Evolutionary conservation across 92 coral and sea anemone genomes (phyloP).

Genomic region (Heliopora coerulea): DNA sequence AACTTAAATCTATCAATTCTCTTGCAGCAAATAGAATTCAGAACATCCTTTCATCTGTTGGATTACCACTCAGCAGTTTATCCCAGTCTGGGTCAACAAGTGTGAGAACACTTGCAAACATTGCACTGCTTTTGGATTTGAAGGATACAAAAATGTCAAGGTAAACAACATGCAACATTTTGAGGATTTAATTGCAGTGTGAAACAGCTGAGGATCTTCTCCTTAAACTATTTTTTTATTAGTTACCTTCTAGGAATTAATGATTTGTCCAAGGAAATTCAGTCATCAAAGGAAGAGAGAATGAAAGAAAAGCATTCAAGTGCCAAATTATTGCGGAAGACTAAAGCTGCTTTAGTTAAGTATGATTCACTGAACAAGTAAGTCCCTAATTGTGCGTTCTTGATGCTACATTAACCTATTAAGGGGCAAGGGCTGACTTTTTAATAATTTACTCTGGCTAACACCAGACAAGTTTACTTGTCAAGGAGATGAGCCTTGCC

Average conservation of each 20-base stretch:
- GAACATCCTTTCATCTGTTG: slow-evolving; percentile 63
- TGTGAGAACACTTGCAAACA: slow-evolving; percentile 68
- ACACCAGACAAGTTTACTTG: no score
- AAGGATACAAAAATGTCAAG: slow-evolving; percentile 80
- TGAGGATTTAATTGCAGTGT: no score
- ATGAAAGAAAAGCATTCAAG: slow-evolving; percentile 61
- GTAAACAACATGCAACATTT: slow-evolving; percentile 55
- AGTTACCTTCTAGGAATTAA: slow-evolving; percentile 76
- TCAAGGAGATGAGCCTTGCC: no score
- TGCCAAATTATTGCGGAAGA: slow-evolving; percentile 66
- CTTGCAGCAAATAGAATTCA: slow-evolving; percentile 64
- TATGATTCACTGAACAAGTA: slow-evolving; percentile 74
- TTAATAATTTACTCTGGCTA: no score
- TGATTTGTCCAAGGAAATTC: slow-evolving; percentile 64
- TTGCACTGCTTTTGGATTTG: slow-evolving; percentile 73
- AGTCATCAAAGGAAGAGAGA: slow-evolving; percentile 59
- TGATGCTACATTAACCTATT: no score
- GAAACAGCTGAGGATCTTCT: neutral
- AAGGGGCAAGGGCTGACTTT: no score
- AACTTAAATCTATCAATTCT: neutral
- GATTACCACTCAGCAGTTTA: slow-evolving; percentile 66
- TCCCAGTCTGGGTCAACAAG: slow-evolving; percentile 89
- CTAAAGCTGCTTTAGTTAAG: slow-evolving; percentile 69
- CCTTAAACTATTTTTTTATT: neutral
- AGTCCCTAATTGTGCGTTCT: neutral